Conservation (phyloP, 2,113 vertebrate genomes). For the Centropus bengalensis region DNA sequence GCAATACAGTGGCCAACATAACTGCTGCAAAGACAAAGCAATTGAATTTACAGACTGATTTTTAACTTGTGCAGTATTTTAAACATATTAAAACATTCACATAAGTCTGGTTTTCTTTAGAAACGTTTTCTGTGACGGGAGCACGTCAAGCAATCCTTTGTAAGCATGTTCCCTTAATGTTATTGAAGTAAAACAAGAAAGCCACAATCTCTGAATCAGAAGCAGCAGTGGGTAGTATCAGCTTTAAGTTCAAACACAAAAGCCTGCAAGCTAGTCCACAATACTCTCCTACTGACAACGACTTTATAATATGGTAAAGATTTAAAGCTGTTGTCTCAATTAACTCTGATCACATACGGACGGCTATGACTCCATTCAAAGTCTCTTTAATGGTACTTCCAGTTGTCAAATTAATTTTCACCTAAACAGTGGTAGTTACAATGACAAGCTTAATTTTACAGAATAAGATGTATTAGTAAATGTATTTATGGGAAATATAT, state of each 20-base stretch:
- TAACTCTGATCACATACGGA: not conserved
- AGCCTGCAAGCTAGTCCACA: not conserved
- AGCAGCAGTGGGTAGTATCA: not conserved
- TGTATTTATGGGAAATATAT: not conserved
- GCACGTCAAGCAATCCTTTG: not conserved
- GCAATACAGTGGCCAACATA: not conserved
- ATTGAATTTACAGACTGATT: not conserved
- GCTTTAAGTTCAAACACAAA: not conserved
- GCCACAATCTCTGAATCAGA: not conserved
- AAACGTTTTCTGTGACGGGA: not conserved
- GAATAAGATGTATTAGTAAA: not conserved
- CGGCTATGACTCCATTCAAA: not conserved
- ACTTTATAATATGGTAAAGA: not conserved
- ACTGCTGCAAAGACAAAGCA: not conserved
- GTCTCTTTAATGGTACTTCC: not conserved
- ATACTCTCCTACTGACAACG: not conserved
- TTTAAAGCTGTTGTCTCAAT: not conserved
- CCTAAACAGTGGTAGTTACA: not conserved
- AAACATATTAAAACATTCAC: not conserved
- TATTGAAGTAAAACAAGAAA: not conserved
- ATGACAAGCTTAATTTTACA: not conserved
- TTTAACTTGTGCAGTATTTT: not conserved
- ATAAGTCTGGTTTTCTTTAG: not conserved
- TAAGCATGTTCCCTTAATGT: not conserved
- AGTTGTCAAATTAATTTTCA: not conserved